Conservation (phyloP, 2,888 invertebrate species). For the Hydroisotoma schaefferi region DNA sequence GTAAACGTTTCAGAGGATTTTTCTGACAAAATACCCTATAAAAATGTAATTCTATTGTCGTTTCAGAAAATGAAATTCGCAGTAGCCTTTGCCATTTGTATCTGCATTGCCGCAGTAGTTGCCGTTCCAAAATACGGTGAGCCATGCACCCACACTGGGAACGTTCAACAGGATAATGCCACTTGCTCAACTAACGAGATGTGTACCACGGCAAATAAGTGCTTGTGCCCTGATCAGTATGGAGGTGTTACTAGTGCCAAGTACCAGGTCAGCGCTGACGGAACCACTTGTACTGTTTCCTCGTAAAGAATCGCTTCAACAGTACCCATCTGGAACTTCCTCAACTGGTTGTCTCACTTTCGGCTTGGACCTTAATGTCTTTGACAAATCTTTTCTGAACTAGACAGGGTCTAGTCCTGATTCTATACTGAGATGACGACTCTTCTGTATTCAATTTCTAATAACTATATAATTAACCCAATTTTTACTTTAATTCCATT, state of each 20-base stretch:
- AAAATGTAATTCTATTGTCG: neutral
- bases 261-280: constrained; percentile 2
- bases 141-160: constrained; percentile 10
- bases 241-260: constrained; percentile 4
- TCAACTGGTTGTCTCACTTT: neutral
- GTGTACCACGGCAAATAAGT: constrained; percentile 6
- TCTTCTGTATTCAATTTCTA: neutral
- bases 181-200: constrained; percentile 12
- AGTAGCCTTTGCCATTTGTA: neutral
- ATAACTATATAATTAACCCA: neutral
- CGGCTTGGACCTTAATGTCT: neutral
- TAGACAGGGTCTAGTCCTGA: neutral
- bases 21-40: too few relatives aligned
- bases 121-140: constrained; percentile 8
- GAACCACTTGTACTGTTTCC: constrained; percentile 1
- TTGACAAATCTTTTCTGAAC: neutral
- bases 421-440: neutral
- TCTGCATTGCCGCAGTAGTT: neutral
- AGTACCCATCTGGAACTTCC: neutral
- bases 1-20: too few relatives aligned
- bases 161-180: neutral
- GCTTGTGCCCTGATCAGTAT: constrained; percentile 11
- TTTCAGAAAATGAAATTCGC: neutral
- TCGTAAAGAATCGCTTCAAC: too few relatives aligned
- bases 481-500: neutral